Base-by-base conservation (phyloP, 2,888 invertebrate species). In the Cerceris rybyensis region DNA sequence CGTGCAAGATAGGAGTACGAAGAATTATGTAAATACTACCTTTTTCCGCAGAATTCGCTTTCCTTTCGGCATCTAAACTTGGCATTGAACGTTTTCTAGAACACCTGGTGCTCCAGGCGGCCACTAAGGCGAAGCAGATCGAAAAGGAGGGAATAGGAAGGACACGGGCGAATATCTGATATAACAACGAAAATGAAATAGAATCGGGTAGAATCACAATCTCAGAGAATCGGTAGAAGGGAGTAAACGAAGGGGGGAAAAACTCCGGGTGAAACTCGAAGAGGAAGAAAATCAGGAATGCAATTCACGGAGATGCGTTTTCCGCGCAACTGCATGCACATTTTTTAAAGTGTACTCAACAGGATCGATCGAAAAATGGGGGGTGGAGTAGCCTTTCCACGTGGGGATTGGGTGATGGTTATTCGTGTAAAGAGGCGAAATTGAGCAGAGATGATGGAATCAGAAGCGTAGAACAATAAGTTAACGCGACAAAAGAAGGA, bases 31-130 rank as follows among this genome's bases (percentile, higher is more conserved):
- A 28, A 28, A 28, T 28, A 28, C 28, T 1, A 1, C 28, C 28
- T 28, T 28, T 28, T 28, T 28, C 28, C 28, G 28, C 28, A 4
- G 28, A 28, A 28, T 28, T 28, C 50, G 60, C 28, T 60, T 55
- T 49, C 43, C 59, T 66, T 68, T 55, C 54, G 41, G 42, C 43
- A 49, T 42, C 43, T 17, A 50, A 58, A 54, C n/a, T 13, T 41
- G 28, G 54, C 54, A n/a, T 8, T 8, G 69, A 69, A 50, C 50
- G 42, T 1, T 63, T 65, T 60, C 49, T 8, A 41, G 52, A 55
- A 64, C 64, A 64, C 64, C 63, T 68, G 55, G 65, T 49, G 16
- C 49, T 6, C 28, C 14, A 6, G n/a, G 11, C 46, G 46, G 8
- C 8, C 46, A 43, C 49, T 58, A 59, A 39, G 46, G 28, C n/a